These are phyloP conservation scores for Catharus minimus DNA, from an alignment of 2,113 vertebrate species.

Conservation along the genomic window DNA sequence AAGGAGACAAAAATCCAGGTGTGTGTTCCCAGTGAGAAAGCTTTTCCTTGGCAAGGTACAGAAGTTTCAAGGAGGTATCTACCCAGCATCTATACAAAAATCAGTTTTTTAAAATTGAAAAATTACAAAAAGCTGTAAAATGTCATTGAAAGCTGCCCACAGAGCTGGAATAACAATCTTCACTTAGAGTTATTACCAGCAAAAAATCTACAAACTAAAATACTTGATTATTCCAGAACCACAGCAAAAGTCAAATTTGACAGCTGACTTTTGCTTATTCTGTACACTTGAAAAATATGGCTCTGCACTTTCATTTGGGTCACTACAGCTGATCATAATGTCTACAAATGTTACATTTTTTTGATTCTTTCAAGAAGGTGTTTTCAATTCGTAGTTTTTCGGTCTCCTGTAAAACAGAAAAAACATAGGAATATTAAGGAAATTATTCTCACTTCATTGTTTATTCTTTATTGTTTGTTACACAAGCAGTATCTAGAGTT, in stretches of 20 bases:
- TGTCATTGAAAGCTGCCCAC: neutral
- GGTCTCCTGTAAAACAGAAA: slow-evolving; percentile 75
- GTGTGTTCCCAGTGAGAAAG: neutral
- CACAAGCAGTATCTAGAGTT: neutral
- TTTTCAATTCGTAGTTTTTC: slow-evolving; percentile 83
- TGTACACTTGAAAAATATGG: neutral
- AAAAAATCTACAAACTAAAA: neutral
- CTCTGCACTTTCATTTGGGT: neutral
- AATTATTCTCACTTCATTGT: neutral
- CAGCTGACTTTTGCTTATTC: neutral
- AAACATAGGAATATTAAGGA: neutral
- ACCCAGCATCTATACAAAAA: neutral
- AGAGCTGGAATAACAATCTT: neutral
- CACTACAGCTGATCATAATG: neutral
- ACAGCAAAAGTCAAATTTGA: neutral
- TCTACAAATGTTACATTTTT: slow-evolving; percentile 40
- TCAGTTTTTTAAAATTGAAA: neutral
- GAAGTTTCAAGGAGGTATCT: neutral
- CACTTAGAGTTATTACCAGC: neutral
- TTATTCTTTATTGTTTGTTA: neutral
- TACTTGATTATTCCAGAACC: neutral
- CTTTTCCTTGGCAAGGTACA: neutral
- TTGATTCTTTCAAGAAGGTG: slow-evolving; percentile 71
- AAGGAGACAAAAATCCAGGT: neutral
- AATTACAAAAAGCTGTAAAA: neutral